Base-by-base conservation (phyloP, 2,797 vertebrate species). In the Acanthurus leucopareius region DNA sequence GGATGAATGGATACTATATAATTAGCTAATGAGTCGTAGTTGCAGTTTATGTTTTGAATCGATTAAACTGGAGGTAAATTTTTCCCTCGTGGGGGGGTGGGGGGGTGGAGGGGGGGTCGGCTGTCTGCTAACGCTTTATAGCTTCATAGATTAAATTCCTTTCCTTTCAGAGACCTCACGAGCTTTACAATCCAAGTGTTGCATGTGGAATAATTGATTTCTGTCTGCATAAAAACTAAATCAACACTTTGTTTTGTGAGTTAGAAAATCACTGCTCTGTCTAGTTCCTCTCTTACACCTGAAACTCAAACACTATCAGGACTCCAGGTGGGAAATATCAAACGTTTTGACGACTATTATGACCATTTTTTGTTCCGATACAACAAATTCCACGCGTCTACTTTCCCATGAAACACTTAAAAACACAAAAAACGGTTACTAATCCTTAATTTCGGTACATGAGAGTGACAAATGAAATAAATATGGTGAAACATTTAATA, bases 1-100 rank as follows among this genome's bases (percentile, higher is more conserved):
- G 13, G 65, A 82, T 80, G 54, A 78, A 74, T 45, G 32, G 66
- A 82, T 38, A 65, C 49, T 57, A 49, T 59, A 83, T 82, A 80
- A 88, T 88, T 79, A 82, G 69, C 80, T 76, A 86, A 86, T 79
- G 82, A 89, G 77, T 40, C 25, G 15, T 61, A 69, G 15, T 84
- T 86, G 73, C 28, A 69, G 80, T 87, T 85, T 61, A 87, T 72
- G 76, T 72, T 89, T 83, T 80, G 60, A 74, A 83, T 77, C 87
- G 86, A 89, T 83, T 73, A 38, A 52, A 52, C 10, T 62, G 63
- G 79, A 71, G 70, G 68, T 80, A 76, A 84, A 83, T 87, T 73
- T 73, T 61, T 68, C 74, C 54, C 78, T 57, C 28, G 3, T 32
- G 28, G 28, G 28, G 28, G 28, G 28, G 28, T 25, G 25, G 25